Conservation (phyloP, 2,113 vertebrate species). For the Menura novaehollandiae region DNA sequence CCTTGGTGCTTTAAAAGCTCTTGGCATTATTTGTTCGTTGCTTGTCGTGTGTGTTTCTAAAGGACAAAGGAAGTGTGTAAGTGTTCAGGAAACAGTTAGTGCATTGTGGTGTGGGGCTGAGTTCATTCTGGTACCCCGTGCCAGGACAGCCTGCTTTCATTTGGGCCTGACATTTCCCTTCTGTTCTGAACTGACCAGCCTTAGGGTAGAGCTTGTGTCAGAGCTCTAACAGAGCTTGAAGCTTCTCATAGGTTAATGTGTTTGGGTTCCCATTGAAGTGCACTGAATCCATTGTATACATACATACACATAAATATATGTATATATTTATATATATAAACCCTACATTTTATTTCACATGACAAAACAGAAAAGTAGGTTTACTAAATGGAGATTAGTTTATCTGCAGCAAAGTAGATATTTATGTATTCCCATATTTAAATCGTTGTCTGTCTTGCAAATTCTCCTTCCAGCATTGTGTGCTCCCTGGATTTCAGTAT, state of each 20-base stretch:
- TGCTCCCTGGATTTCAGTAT: background rate
- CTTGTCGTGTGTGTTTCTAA: slow-evolving; percentile 45
- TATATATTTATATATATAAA: background rate
- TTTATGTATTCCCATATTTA: background rate
- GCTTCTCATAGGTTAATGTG: background rate
- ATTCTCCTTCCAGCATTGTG: background rate
- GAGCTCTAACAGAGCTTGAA: background rate
- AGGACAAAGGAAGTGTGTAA: slow-evolving; percentile 45
- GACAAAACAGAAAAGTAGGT: background rate
- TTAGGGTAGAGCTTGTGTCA: background rate
- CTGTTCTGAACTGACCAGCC: background rate
- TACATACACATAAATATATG: too few species aligned
- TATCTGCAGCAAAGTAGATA: background rate
- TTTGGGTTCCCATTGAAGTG: background rate
- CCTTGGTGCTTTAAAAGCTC: slow-evolving; percentile 10
- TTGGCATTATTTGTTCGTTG: background rate
- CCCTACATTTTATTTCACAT: background rate
- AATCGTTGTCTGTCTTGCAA: background rate
- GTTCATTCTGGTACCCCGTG: background rate
- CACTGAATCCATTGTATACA: background rate
- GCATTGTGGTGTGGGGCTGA: slow-evolving; percentile 31
- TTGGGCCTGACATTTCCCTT: background rate
- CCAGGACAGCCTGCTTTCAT: background rate
- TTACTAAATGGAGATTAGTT: background rate
- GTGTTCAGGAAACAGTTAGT: background rate